Evolutionary conservation across 2,113 vertebrate genomes (phyloP).

Genomic region (Bos indicus): DNA sequence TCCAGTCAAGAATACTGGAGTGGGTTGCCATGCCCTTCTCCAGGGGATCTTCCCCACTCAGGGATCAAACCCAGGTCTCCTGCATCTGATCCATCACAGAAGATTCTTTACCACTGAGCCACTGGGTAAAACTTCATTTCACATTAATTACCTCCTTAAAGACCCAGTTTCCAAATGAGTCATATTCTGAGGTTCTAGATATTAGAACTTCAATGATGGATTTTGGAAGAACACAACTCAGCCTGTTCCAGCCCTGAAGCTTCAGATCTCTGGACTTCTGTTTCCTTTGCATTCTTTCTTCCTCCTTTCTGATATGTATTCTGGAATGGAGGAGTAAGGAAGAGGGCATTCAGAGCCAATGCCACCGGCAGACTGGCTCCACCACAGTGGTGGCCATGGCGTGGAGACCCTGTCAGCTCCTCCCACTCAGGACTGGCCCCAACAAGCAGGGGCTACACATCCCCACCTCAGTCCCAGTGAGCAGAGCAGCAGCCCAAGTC

Average conservation of each 20-base stretch:
- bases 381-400: not conserved
- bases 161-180: not conserved
- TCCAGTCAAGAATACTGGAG: not conserved
- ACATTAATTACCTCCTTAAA: not conserved
- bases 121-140: not conserved
- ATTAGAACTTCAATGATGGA: not conserved
- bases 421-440: not conserved
- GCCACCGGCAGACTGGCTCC: accelerated
- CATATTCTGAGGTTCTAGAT: not conserved
- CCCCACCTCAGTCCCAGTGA: not conserved
- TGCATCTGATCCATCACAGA: not conserved
- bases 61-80: not conserved
- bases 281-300: not conserved
- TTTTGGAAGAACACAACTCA: not conserved
- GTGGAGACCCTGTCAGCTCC: no score
- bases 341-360: accelerated
- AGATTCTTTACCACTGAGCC: not conserved
- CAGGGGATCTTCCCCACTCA: not conserved
- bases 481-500: not conserved
- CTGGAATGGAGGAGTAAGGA: not conserved
- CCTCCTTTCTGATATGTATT: not conserved
- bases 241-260: not conserved
- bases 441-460: not conserved
- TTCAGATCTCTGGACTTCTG: not conserved
- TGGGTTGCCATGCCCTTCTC: not conserved